Evolutionary conservation across 2,113 vertebrate genomes (phyloP), one percentile per base, ranked within the genome.

Genomic region (Anoura caudifer): DNA sequence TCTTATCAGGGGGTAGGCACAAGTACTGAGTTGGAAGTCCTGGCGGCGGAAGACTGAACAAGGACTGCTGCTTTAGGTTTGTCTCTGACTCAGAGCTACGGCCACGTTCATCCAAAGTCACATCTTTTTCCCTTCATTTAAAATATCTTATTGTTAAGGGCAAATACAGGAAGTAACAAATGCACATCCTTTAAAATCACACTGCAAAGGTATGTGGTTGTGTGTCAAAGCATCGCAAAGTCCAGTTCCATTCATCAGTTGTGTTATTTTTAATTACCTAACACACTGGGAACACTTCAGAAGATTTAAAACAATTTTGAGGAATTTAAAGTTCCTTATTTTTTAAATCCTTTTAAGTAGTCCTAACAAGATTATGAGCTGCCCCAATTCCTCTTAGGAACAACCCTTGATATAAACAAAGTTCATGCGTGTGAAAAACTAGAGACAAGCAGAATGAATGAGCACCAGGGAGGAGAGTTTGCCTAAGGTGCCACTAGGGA

Each of bases 1-100:
- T 94, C 63, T 85, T 83, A 80, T 83, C 24, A 15, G 87, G 33
- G 14, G 1, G 33, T 82, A 54, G 63, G 38, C 14, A 0, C n/a
- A 84, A 65, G 88, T 80, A 70, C 89, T 50, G 33, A 72, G 83
- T 91, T 94, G 96, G 83, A 90, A 93, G 93, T 96, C 94, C 76
- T 45, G n/a, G 38, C 36, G 65, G 22, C 33, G 28, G 69, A 94
- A 84, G 75, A 65, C 52, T 61, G 50, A 75, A 10, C 15, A 84
- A 43, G 75, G 22, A 11, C 22, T 72, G 4, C 59, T 73, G 31
- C 8, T 16, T 45, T 81, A 41, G 4, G 4, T 82, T 90, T 95
- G 77, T 73, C 82, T 94, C 69, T 80, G 52, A 75, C 77, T 89
- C 67, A 86, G 52, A 41, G 31, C 24, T 84, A 31, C 0, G 0